These are phyloP conservation scores for Chrysolina haemoptera DNA, from an alignment of 2,888 invertebrate species.

Conservation along the genomic window DNA sequence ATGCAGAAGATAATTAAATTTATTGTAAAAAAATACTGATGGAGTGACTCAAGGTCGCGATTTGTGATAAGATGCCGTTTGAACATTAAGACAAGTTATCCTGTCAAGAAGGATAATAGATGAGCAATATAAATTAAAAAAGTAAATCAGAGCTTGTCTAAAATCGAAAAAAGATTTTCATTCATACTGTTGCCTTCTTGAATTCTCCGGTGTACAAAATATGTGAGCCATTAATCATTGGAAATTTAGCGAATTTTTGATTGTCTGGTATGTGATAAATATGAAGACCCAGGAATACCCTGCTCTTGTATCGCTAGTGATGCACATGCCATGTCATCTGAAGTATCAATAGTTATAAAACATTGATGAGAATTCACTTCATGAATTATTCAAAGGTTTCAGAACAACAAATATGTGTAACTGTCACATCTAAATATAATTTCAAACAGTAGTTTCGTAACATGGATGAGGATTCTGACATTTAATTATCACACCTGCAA, in stretches of 20 bases:
- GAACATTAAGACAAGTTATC: too few relatives aligned
- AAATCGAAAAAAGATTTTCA: too few relatives aligned
- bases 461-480: constrained; percentile 16
- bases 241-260: background rate
- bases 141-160: too few relatives aligned
- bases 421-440: constrained; percentile 37
- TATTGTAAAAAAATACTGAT: too few relatives aligned
- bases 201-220: too few relatives aligned
- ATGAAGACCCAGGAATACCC: background rate
- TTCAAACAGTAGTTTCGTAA: constrained; percentile 3
- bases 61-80: too few relatives aligned
- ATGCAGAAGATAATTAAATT: too few relatives aligned
- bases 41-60: too few relatives aligned
- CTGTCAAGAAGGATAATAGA: too few relatives aligned
- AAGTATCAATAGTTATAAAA: constrained; percentile 6
- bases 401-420: constrained; percentile 44
- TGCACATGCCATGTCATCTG: constrained; percentile 19
- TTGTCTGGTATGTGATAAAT: background rate
- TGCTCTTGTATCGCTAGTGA: background rate
- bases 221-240: background rate
- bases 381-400: constrained; percentile 40
- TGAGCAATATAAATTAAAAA: too few relatives aligned
- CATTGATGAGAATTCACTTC: constrained; percentile 1
- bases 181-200: too few relatives aligned
- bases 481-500: constrained; percentile 22